Percentiles rank a stretch among this genome's conserved stretches.
These are phyloP conservation scores for Rhinolophus ferrumequinum DNA, from an alignment of 2,113 vertebrate species.

Conservation along the genomic window DNA sequence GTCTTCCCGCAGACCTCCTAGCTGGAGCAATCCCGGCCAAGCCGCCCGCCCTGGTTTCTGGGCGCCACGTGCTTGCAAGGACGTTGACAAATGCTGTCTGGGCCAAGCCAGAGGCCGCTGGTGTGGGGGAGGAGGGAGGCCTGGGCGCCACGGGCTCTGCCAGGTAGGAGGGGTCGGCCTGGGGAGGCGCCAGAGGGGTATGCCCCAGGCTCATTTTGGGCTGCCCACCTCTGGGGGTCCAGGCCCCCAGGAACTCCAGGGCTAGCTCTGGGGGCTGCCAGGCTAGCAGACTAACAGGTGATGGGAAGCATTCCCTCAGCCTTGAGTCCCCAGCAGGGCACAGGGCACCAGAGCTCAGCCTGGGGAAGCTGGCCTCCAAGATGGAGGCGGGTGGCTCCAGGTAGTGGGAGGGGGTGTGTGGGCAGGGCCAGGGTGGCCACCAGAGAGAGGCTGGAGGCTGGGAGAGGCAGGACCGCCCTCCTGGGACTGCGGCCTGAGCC, in stretches of 20 bases:
- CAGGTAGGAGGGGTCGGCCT: neutral
- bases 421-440: neutral
- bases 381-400: neutral
- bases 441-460: neutral
- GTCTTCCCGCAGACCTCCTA: slow-evolving; percentile 39
- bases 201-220: neutral
- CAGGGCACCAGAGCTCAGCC: rapidly evolving
- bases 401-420: rapidly evolving
- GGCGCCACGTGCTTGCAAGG: slow-evolving; percentile 69
- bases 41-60: slow-evolving; percentile 55
- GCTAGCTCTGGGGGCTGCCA: neutral
- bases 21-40: slow-evolving; percentile 52
- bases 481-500: neutral
- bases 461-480: neutral
- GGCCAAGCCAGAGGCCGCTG: neutral
- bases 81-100: slow-evolving; percentile 72
- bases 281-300: neutral
- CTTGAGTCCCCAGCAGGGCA: neutral
- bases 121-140: slow-evolving; percentile 27
- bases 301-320: neutral
- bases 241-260: neutral
- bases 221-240: neutral
- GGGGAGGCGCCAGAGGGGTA: neutral
- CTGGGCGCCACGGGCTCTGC: neutral
- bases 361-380: neutral